Evolutionary conservation across 2,888 invertebrate genomes (phyloP).

Genomic region (Chloroclysta siterata): DNA sequence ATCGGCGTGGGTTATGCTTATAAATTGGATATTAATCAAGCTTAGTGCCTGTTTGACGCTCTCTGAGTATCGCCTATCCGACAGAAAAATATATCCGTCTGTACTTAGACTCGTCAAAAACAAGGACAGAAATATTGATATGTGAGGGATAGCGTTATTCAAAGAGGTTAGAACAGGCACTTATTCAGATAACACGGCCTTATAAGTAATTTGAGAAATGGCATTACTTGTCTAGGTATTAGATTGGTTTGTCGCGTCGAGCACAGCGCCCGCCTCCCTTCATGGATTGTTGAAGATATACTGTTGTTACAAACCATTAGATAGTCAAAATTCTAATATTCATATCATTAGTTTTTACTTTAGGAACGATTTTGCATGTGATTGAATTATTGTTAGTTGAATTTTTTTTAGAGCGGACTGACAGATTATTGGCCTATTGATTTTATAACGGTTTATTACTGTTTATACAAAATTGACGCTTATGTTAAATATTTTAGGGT

Average conservation of each 20-base stretch:
- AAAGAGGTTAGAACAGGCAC: too few relatives aligned
- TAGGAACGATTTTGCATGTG: constrained; percentile 73
- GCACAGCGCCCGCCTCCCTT: constrained; percentile 52
- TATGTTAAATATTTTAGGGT: constrained; percentile 60
- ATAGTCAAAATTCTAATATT: constrained; percentile 82
- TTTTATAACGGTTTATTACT: constrained; percentile 61
- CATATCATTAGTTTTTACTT: constrained; percentile 85
- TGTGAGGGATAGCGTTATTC: too few relatives aligned
- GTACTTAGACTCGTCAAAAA: too few relatives aligned
- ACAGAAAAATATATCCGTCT: too few relatives aligned
- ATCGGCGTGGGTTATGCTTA: too few relatives aligned
- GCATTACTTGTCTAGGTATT: constrained; percentile 53
- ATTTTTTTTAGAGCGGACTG: constrained; percentile 64
- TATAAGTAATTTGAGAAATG: constrained; percentile 52
- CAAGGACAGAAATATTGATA: too few relatives aligned
- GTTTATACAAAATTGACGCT: constrained; percentile 49
- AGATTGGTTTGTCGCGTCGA: constrained; percentile 51
- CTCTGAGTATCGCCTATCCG: too few relatives aligned
- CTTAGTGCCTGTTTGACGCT: background rate
- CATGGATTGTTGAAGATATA: constrained; percentile 51
- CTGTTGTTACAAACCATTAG: constrained; percentile 72
- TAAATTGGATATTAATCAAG: background rate
- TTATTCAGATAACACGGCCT: constrained; percentile 4
- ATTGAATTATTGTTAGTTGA: constrained; percentile 65
- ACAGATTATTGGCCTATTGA: constrained; percentile 71